These are phyloP conservation scores for Pectinophora gossypiella DNA, from an alignment of 1,140 invertebrate genomes.

Conservation along the genomic window DNA sequence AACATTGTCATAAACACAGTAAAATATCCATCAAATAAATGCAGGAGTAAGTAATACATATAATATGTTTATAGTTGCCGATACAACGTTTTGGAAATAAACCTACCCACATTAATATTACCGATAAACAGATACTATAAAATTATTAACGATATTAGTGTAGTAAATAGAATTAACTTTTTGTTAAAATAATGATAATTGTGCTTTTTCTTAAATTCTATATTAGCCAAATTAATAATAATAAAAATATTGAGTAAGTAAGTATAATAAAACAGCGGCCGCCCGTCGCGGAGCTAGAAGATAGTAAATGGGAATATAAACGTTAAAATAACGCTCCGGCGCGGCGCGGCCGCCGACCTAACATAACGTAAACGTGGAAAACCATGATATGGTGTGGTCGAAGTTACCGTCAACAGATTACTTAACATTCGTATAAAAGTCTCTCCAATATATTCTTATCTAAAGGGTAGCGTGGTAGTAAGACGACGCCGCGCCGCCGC, in stretches of 20 bases:
- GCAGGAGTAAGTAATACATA: slow-evolving; percentile 57
- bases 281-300: neutral
- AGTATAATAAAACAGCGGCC: neutral
- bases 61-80: slow-evolving; percentile 45
- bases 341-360: slow-evolving; percentile 13
- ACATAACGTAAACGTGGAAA: slow-evolving; percentile 34
- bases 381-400: slow-evolving; percentile 64
- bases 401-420: slow-evolving; percentile 71
- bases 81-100: slow-evolving; percentile 49
- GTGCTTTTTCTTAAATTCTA: slow-evolving; percentile 69
- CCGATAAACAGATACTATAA: slow-evolving; percentile 67
- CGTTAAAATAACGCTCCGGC: slow-evolving; percentile 18
- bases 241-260: slow-evolving; percentile 9
- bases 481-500: too few relatives aligned
- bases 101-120: slow-evolving; percentile 26
- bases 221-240: slow-evolving; percentile 69
- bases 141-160: slow-evolving; percentile 73
- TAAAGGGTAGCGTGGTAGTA: slow-evolving; percentile 71
- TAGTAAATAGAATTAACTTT: slow-evolving; percentile 46
- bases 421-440: slow-evolving; percentile 74
- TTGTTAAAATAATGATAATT: slow-evolving; percentile 66
- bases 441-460: slow-evolving; percentile 70
- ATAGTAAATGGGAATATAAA: slow-evolving; percentile 1
- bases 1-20: slow-evolving; percentile 72
- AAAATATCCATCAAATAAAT: slow-evolving; percentile 69